Percentiles rank a stretch among this genome's conserved stretches.
These are phyloP conservation scores for Drosophila affinis DNA, from an alignment of 2,888 invertebrate genomes.

Conservation along the genomic window DNA sequence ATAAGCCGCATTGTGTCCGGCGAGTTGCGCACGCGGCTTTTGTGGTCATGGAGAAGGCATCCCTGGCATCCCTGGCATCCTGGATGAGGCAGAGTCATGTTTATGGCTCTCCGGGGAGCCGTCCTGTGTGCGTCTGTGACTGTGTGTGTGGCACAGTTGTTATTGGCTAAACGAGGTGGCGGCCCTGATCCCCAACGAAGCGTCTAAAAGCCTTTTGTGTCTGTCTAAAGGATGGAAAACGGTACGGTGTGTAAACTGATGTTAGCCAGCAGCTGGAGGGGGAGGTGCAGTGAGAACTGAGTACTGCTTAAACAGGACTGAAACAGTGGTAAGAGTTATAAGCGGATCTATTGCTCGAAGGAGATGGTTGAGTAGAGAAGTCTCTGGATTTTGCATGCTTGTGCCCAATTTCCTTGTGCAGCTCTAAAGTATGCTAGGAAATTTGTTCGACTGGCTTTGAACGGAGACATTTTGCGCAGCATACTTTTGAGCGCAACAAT, in stretches of 20 bases:
- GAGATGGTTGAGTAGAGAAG: background rate
- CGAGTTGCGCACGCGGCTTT: constrained; percentile 79
- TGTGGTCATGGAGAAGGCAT: constrained; percentile 53
- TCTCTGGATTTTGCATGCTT: background rate
- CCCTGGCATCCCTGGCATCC: background rate
- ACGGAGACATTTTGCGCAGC: constrained; percentile 12
- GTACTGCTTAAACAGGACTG: background rate
- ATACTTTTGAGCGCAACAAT: constrained; percentile 16
- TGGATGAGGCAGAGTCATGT: constrained; percentile 56
- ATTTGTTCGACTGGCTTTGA: constrained; percentile 15
- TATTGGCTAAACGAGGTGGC: constrained; percentile 28
- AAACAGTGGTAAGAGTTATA: background rate
- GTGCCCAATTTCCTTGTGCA: background rate
- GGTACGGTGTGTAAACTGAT: background rate
- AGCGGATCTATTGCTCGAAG: no score
- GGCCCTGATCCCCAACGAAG: constrained; percentile 62
- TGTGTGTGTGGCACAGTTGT: constrained; percentile 21
- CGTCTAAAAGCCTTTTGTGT: constrained; percentile 62
- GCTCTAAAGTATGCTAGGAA: constrained; percentile 31
- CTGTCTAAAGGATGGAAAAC: constrained; percentile 12
- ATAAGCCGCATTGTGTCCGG: constrained; percentile 75
- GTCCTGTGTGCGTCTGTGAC: constrained; percentile 14
- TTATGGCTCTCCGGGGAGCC: constrained; percentile 69
- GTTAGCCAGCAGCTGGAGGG: background rate
- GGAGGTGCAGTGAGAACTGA: background rate